These are phyloP conservation scores for Ephestia elutella DNA, from an alignment of 1,140 invertebrate genomes.

Conservation along the genomic window DNA sequence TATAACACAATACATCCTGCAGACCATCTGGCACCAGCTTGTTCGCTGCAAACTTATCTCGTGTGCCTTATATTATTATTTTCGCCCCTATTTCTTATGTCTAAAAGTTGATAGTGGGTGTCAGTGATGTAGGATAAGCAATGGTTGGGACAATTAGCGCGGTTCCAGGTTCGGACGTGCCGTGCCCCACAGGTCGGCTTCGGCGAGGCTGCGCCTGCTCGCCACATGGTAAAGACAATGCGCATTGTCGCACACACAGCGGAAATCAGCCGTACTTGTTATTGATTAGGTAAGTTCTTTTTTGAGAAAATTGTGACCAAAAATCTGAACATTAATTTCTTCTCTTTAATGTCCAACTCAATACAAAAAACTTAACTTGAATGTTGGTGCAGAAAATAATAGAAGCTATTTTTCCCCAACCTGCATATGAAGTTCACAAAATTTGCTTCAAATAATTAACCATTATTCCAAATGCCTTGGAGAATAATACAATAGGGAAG, in stretches of 20 bases:
- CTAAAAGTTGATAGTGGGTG: constrained; percentile 5
- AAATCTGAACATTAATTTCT: too few relatives aligned
- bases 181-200: constrained; percentile 24
- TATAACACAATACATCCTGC: constrained; percentile 37
- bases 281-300: background rate
- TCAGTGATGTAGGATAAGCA: constrained; percentile 26
- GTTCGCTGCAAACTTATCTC: constrained; percentile 12
- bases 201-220: constrained; percentile 17
- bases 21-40: constrained; percentile 50
- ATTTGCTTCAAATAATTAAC: background rate
- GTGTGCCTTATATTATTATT: background rate
- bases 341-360: too few relatives aligned
- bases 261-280: background rate
- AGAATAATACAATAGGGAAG: background rate
- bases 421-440: background rate
- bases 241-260: background rate
- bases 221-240: constrained; percentile 25
- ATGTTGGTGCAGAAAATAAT: too few relatives aligned
- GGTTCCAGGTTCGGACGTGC: constrained; percentile 6
- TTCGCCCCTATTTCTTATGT: background rate
- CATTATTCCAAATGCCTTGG: background rate
- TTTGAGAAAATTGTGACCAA: too few relatives aligned
- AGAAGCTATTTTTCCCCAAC: too few relatives aligned
- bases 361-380: too few relatives aligned
- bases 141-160: constrained; percentile 38